These are phyloP conservation scores for Ambastaia sidthimunki DNA, from an alignment of 2,797 vertebrate species.

Conservation along the genomic window DNA sequence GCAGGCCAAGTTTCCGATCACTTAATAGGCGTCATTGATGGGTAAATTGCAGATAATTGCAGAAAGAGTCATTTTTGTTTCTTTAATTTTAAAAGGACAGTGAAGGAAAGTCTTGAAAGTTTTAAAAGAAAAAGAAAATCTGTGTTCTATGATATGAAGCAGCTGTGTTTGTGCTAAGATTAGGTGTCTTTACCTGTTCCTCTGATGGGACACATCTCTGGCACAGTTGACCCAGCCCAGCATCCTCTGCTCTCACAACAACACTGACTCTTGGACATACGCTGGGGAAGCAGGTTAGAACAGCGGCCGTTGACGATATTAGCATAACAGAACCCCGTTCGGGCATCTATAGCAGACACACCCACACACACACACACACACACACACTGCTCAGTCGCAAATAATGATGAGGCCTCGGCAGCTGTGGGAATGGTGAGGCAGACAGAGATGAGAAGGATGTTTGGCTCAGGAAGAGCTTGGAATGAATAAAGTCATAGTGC, in stretches of 20 bases:
- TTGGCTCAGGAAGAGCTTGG: conserved; percentile 62
- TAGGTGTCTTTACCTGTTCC: conserved; percentile 81
- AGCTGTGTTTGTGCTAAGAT: neutral
- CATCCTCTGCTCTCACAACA: conserved; percentile 91
- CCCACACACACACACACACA: conserved; percentile 27
- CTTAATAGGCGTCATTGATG: too few species aligned
- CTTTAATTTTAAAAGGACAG: too few species aligned
- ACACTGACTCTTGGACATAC: conserved; percentile 89
- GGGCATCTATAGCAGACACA: conserved; percentile 80
- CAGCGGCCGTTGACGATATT: conserved; percentile 87
- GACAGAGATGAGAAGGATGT: conserved; percentile 59
- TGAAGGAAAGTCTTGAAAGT: too few species aligned
- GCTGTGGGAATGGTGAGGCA: neutral
- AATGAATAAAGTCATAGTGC: conserved; percentile 54
- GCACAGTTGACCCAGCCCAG: conserved; percentile 84
- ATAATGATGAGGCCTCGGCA: neutral
- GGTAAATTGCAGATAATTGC: too few species aligned
- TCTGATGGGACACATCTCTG: conserved; percentile 92
- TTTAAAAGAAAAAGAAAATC: too few species aligned
- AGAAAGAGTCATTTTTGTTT: too few species aligned
- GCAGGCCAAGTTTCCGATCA: too few species aligned
- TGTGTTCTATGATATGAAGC: neutral
- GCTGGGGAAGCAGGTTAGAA: conserved; percentile 86
- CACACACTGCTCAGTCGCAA: neutral
- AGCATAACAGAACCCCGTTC: conserved; percentile 89